phyloP scores from a whole-genome alignment of 2,888 invertebrate species.

The Lomographa bimaculata region DNA sequence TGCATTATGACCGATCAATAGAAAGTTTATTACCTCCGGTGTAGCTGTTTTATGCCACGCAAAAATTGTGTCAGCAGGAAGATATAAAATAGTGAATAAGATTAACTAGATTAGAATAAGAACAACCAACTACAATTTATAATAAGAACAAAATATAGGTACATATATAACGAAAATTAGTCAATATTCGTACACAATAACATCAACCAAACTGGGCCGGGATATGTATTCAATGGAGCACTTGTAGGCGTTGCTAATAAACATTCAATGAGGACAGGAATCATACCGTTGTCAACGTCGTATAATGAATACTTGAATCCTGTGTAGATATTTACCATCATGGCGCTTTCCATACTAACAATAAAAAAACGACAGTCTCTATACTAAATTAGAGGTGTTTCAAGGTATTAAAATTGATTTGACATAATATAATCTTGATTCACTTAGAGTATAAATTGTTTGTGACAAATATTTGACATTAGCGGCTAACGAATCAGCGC shows the following conservation, averaged over 20 bases:
- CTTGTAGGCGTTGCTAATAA: constrained; percentile 50
- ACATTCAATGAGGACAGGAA: constrained; percentile 43
- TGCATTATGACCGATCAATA: constrained; percentile 55
- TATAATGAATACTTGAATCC: constrained; percentile 4
- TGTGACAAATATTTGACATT: constrained; percentile 51
- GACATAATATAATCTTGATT: too few relatives aligned
- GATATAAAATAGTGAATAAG: constrained; percentile 42
- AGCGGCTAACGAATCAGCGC: constrained; percentile 42
- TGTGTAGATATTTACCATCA: neutral
- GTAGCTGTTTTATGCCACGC: constrained; percentile 43
- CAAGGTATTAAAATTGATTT: too few relatives aligned
- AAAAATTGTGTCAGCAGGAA: constrained; percentile 54
- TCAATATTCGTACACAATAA: too few relatives aligned
- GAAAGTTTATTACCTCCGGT: constrained; percentile 72
- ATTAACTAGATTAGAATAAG: constrained; percentile 34
- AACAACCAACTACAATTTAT: constrained; percentile 26
- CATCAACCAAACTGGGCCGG: constrained; percentile 44
- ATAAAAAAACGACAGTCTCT: too few relatives aligned
- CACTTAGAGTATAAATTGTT: constrained; percentile 35
- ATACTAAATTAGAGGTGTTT: too few relatives aligned
- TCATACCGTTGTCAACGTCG: constrained; percentile 34
- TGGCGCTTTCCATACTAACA: too few relatives aligned
- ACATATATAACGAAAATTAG: too few relatives aligned
- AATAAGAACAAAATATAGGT: constrained; percentile 5
- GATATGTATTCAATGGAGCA: constrained; percentile 43